A percentile compares a stretch with the other conserved stretches of the same genome.
phyloP scores from a whole-genome alignment of 2,113 vertebrate species.

The Apodemus sylvaticus region DNA sequence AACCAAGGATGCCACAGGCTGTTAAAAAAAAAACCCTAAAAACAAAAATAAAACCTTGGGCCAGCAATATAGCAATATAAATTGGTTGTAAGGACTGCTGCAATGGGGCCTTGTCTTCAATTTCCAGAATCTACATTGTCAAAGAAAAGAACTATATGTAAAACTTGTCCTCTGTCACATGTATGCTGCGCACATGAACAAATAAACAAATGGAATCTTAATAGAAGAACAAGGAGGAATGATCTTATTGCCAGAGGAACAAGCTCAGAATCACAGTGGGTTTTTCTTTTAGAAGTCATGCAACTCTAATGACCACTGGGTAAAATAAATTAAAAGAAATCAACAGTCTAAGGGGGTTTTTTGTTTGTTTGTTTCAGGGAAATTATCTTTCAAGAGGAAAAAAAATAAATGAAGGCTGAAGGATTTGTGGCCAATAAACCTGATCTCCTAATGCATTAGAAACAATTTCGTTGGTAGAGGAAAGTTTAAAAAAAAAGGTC shows the following conservation, averaged over 20 bases:
- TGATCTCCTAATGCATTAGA: neutral
- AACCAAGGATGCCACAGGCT: neutral
- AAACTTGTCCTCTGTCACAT: neutral
- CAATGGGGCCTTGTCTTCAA: neutral
- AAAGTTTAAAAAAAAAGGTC: neutral
- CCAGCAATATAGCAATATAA: too few relatives aligned
- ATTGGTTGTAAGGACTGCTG: neutral
- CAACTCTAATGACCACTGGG: neutral
- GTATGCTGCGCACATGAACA: neutral
- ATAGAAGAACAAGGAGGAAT: neutral
- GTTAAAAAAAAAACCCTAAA: neutral
- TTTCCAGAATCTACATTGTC: neutral
- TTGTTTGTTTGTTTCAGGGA: neutral
- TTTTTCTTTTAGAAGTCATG: neutral
- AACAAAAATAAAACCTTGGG: neutral
- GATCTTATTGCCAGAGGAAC: neutral
- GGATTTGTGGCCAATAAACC: too few relatives aligned
- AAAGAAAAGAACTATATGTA: neutral
- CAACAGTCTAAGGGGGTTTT: neutral
- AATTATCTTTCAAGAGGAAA: neutral
- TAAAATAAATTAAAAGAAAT: neutral
- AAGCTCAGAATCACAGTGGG: neutral
- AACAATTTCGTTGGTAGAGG: neutral
- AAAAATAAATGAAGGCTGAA: constrained; percentile 5
- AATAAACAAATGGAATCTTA: neutral